Base-by-base conservation (phyloP, 2,888 invertebrate species). In the Conchocele bisecta region DNA sequence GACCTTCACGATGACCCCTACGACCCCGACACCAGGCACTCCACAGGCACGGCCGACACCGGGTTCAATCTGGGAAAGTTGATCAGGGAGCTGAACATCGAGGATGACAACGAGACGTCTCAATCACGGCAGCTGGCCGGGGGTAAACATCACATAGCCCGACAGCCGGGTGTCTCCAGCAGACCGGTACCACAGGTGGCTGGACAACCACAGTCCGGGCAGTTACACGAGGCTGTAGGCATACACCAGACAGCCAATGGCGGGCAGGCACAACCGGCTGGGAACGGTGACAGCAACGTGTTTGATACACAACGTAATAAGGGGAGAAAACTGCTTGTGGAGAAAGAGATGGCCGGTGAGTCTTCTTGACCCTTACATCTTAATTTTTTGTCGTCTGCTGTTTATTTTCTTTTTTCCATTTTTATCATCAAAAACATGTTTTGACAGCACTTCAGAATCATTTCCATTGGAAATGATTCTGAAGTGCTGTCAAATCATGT, bases 291-390 rank as follows among this genome's bases (percentile, higher is more conserved):
- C 26, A 26, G 44, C 20, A 17, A 31, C 7, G 33, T 51, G 7
- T 13, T 51, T 22, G 56, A 67, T 29, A 66, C 48, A 13, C 54
- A 61, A n/a, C 13, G 15, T 29, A 58, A 75, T 39, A 57, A 56
- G 44, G 78, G 74, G 41, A 79, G 87, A 58, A 81, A 69, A 66
- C 79, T 87, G 7, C 75, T 86, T 26, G 78, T 79, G 7, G 87
- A 87, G 48, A 86, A 84, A 60, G 68, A 65, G 20, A 81, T 87
- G 77, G 57, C 72, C 72, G 83, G 87, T 85, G 56, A 65, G 58
- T 35, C 1, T 13, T 15, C 6, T n/a, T n/a, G n/a, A n/a, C n/a
- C n/a, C n/a, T n/a, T n/a, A n/a, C n/a, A n/a, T n/a, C n/a, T n/a
- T n/a, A n/a, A n/a, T n/a, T n/a, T n/a, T n/a, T n/a, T n/a, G n/a